A percentile compares a stretch with the other conserved stretches of the same genome.
Evolutionary conservation across 2,888 invertebrate genomes (phyloP).

Genomic region (Rhagonycha lutea): DNA sequence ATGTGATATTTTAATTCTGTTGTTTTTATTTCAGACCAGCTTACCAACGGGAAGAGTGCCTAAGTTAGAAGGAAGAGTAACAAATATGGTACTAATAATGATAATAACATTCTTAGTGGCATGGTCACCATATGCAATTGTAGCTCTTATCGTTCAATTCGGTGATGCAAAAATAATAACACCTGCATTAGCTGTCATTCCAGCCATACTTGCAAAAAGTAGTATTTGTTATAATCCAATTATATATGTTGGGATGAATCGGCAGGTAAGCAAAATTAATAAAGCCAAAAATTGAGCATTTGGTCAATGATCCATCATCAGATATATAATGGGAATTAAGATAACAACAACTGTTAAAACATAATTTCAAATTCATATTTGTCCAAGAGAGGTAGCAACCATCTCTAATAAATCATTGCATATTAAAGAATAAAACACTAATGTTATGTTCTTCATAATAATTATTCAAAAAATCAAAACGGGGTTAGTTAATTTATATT

Average conservation of each 20-base stretch:
- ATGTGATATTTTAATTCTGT: too few relatives aligned
- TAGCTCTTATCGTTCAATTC: slow-evolving; percentile 72
- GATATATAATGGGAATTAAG: too few relatives aligned
- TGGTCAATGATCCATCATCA: too few relatives aligned
- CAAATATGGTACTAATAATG: slow-evolving; percentile 73
- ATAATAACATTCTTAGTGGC: slow-evolving; percentile 72
- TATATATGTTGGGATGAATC: slow-evolving; percentile 75
- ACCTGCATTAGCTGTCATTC: slow-evolving; percentile 68
- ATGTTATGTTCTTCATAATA: too few relatives aligned
- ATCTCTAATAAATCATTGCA: too few relatives aligned
- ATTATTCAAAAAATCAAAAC: too few relatives aligned
- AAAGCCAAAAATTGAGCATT: too few relatives aligned
- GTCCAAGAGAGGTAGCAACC: too few relatives aligned
- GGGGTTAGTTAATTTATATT: too few relatives aligned
- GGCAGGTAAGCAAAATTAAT: slow-evolving; percentile 59
- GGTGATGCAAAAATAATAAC: slow-evolving; percentile 59
- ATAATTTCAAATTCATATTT: too few relatives aligned
- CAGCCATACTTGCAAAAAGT: slow-evolving; percentile 75
- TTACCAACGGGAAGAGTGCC: slow-evolving; percentile 58
- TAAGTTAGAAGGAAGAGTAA: slow-evolving; percentile 66
- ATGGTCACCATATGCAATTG: slow-evolving; percentile 76
- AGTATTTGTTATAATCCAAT: slow-evolving; percentile 78
- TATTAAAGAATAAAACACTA: too few relatives aligned
- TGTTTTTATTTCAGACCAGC: not conserved
- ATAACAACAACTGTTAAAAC: too few relatives aligned